Evolutionary conservation across 2,797 vertebrate genomes (phyloP).

Genomic region (Coregonus ussuriensis): DNA sequence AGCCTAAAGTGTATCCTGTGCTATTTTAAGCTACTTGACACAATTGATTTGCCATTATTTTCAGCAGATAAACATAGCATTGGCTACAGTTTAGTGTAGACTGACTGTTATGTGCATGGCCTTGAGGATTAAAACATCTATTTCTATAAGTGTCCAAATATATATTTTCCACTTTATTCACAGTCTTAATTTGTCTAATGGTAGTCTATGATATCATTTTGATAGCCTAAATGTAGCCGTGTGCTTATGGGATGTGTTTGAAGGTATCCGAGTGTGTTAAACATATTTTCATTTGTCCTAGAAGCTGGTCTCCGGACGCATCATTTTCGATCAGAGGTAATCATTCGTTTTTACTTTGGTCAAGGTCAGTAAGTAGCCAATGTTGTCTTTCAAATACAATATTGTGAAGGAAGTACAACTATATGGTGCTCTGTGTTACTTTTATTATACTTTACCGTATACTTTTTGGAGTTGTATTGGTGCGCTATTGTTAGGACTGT

Average conservation of each 20-base stretch:
- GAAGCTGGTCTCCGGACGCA: conserved; percentile 96
- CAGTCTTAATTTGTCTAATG: neutral
- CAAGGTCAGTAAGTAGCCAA: conserved; percentile 36
- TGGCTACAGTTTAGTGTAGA: neutral
- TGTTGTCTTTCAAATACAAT: neutral
- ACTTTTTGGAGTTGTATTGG: neutral
- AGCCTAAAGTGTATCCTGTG: neutral
- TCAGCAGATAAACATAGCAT: neutral
- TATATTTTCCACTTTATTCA: neutral
- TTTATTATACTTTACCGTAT: conserved; percentile 11
- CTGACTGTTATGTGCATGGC: neutral
- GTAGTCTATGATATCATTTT: neutral
- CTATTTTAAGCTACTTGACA: neutral
- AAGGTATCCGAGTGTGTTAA: conserved; percentile 5
- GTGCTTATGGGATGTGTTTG: neutral
- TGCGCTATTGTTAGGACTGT: neutral
- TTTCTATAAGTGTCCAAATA: neutral
- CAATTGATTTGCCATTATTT: neutral
- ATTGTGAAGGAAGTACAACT: neutral
- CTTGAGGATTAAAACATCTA: neutral
- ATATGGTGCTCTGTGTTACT: neutral
- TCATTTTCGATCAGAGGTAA: conserved; percentile 99
- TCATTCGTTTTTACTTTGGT: conserved; percentile 62
- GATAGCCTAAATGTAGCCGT: neutral
- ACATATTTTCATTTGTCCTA: conserved; percentile 74